Base-by-base conservation (phyloP, 2,888 invertebrate species). In the Eulithis prunata region DNA sequence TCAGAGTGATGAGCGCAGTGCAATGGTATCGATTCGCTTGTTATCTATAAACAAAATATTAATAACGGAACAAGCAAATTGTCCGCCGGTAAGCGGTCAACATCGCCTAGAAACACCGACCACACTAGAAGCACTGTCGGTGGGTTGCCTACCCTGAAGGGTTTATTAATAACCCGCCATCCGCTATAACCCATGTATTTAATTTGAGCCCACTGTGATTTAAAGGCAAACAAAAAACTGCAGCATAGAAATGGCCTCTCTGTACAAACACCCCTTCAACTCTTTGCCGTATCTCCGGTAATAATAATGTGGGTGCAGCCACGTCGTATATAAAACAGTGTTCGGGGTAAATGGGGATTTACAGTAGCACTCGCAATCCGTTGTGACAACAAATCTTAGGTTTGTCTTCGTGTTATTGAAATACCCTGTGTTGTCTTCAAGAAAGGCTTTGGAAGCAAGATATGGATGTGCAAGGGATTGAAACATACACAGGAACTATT, bases 291-390 rank as follows among this genome's bases (percentile, higher is more conserved):
- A 75, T 69, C 64, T 70, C 72, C 72, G 74, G 79, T 82, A 79
- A 84, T 83, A 85, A 84, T 84, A 82, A 83, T 80, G 83, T 78
- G 79, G 74, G 75, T 79, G 80, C 78, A 78, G 68, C 75, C 76
- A 71, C 76, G 73, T 72, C 74, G 77, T 79, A 76, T 75, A 78
- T 77, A 77, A 74, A 76, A 71, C 73, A 70, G 71, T 75, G 75
- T 76, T 77, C 73, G 73, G 62, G 70, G 71, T 69, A 72, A 76
- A 78, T 75, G 76, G 75, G 81, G 74, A 78, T 79, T 78, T 78
- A 78, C 77, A 72, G 32, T 65, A 52, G 66, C 63, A 66, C 62
- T 66, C 69, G 53, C 71, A 76, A 84, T 83, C 82, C 76, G 77
- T 72, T 74, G 75, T 77, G 83, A 85, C 84, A 83, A 80, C 82